Conservation (phyloP, 2,888 invertebrate species). For the Drosophila limbata region DNA sequence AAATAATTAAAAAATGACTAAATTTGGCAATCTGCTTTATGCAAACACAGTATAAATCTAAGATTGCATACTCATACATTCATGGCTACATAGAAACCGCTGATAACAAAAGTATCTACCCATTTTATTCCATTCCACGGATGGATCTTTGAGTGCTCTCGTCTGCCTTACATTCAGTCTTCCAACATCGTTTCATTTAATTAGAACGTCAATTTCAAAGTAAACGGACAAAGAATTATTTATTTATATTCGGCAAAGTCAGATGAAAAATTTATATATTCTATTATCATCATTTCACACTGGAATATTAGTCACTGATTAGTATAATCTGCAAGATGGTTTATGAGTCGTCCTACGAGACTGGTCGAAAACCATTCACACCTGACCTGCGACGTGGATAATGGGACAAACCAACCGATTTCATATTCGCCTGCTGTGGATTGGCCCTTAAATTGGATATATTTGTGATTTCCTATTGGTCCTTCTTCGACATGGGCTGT, state of each 20-base stretch:
- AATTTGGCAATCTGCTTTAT: background rate
- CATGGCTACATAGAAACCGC: background rate
- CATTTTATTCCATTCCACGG: conserved; percentile 15
- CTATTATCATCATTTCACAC: no score
- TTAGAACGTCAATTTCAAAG: conserved; percentile 67
- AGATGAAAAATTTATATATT: no score
- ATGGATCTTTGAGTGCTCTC: conserved; percentile 31
- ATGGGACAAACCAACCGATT: conserved; percentile 91
- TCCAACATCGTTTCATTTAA: conserved; percentile 73
- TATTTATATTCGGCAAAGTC: background rate
- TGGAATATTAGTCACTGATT: no score
- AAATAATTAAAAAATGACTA: no score
- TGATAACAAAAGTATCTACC: conserved; percentile 59
- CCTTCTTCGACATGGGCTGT: conserved; percentile 61
- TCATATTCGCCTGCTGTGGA: conserved; percentile 91
- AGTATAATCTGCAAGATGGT: conserved; percentile 51
- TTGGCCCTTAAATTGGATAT: conserved; percentile 93
- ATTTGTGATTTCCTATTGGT: conserved; percentile 88
- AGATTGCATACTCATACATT: background rate
- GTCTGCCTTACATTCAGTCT: conserved; percentile 60
- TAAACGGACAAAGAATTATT: conserved; percentile 1
- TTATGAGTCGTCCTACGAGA: conserved; percentile 82
- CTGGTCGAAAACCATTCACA: conserved; percentile 78
- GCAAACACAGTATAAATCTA: background rate
- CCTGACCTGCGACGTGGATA: conserved; percentile 87